Evolutionary conservation across 2,113 vertebrate species (phyloP).

Genomic region (Eublepharis macularius): DNA sequence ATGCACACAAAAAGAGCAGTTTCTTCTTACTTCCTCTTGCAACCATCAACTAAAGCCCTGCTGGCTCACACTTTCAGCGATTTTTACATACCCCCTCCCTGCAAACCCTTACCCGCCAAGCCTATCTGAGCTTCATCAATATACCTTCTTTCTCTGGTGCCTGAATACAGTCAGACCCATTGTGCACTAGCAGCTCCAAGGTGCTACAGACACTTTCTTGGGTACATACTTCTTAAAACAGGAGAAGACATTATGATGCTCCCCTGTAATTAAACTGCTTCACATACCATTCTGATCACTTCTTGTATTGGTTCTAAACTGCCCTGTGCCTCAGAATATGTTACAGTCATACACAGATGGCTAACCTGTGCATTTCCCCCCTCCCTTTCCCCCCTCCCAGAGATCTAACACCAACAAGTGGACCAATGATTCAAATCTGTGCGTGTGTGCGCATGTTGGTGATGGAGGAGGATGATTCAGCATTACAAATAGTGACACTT

Average conservation of each 20-base stretch:
- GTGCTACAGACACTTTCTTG: background rate
- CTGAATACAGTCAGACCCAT: background rate
- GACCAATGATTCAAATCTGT: background rate
- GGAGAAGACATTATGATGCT: background rate
- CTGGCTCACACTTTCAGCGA: background rate
- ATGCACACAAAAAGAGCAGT: background rate
- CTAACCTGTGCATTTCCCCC: background rate
- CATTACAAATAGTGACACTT: background rate
- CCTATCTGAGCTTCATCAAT: background rate
- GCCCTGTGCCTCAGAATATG: background rate
- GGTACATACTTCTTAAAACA: background rate
- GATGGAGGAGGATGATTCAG: too few species aligned
- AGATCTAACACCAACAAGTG: background rate
- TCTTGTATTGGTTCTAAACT: background rate
- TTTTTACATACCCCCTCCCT: background rate
- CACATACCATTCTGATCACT: background rate
- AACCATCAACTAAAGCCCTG: background rate
- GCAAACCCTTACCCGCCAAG: background rate
- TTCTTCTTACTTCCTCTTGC: background rate
- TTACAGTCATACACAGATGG: background rate
- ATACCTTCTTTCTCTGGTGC: background rate
- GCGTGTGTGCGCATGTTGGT: background rate
- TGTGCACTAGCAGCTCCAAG: background rate
- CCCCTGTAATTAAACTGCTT: background rate
- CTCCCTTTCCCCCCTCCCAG: too few species aligned